Evolutionary conservation across 2,797 vertebrate genomes (phyloP), one percentile per base, ranked within the genome.

Genomic region (Pyrrhura leucotis): DNA sequence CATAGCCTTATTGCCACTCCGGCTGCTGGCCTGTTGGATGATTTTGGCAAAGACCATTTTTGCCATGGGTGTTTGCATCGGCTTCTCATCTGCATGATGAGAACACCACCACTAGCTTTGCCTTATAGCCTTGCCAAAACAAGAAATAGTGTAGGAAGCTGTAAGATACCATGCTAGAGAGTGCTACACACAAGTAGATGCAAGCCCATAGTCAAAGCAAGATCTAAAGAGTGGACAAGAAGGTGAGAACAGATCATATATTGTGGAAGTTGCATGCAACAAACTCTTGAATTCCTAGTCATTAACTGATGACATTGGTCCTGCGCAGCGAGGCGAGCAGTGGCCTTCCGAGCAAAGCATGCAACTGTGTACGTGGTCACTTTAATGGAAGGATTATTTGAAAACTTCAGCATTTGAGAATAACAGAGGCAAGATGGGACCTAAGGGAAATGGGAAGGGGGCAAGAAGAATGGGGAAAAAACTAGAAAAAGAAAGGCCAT

Each of bases 341-440:
- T 2, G 40, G 33, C 77, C 20, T 65, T 54, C 50, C 33, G 7
- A 48, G 26, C 68, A 23, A 13, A 72, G 39, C 14, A 53, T 0
- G 3, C 18, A 61, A 26, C 17, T 21, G 0, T 7, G 18, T 29
- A 40, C 1, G 0, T 2, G 2, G 40, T 58, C 50, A 78, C 15
- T n/a, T 37, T 19, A 58, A 75, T 4, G 12, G 54, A 53, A 90
- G 33, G 12, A 3, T 42, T 53, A 33, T 39, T 42, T 17, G 11
- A 75, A 83, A 91, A 40, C 29, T 50, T 75, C n/a, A 33, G 66
- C 16, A n/a, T 53, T 29, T 65, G 37, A 61, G 69, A 93, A 47
- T 7, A 85, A 29, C 9, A 72, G 37, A 84, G 53, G 23, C 29
- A 78, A 78, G 80, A 84, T 1, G 5, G 21, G n/a, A 85, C 26